Evolutionary conservation across 2,888 invertebrate genomes (phyloP).

Genomic region (Andrena hattorfiana): DNA sequence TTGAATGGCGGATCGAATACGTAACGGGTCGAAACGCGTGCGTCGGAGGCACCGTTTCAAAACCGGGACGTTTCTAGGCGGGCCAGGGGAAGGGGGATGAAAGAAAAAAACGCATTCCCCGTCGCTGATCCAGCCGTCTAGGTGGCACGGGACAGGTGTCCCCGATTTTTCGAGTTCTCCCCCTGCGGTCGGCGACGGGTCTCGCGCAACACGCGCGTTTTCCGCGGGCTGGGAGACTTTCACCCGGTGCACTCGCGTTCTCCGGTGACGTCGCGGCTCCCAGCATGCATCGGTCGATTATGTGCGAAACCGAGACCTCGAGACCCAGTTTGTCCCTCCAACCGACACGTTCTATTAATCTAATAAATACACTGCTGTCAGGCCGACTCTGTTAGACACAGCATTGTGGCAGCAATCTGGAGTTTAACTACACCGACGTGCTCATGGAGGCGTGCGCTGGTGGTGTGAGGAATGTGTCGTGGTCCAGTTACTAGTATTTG

Average conservation of each 20-base stretch:
- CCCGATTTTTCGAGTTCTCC: constrained; percentile 58
- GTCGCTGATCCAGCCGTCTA: constrained; percentile 34
- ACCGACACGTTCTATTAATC: constrained; percentile 65
- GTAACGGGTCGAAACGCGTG: neutral
- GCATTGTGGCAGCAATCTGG: neutral
- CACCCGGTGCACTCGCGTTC: constrained; percentile 66
- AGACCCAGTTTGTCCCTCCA: constrained; percentile 69
- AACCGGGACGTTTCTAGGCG: neutral
- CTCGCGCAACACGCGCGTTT: constrained; percentile 61
- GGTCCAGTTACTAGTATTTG: no score
- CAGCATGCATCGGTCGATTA: constrained; percentile 51
- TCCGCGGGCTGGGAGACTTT: constrained; percentile 65
- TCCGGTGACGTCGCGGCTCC: constrained; percentile 65
- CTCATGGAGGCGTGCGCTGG: no score
- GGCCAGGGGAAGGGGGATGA: neutral
- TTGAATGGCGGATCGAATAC: neutral
- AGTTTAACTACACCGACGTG: neutral
- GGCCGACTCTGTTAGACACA: neutral
- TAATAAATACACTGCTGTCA: constrained; percentile 20
- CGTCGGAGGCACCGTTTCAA: neutral
- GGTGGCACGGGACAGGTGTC: constrained; percentile 43
- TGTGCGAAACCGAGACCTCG: constrained; percentile 72
- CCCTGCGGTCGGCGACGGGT: constrained; percentile 39
- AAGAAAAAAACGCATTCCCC: neutral
- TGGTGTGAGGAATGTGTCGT: no score